Base-by-base conservation (phyloP, 2,113 vertebrate genomes). In the Malurus alboscapulatus region DNA sequence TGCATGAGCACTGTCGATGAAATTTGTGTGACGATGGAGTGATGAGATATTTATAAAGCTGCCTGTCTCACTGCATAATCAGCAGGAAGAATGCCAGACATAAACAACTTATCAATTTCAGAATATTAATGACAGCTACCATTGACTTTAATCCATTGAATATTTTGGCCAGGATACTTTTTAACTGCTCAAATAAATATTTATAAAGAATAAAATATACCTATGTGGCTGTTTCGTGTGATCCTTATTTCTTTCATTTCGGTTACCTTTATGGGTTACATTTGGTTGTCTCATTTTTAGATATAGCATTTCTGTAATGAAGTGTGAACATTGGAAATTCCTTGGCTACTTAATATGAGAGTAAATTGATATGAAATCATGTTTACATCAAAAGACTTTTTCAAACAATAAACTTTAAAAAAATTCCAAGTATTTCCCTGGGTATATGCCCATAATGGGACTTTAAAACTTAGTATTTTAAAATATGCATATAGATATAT, bases 1-100 rank as follows among this genome's bases (percentile, higher is more conserved):
- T 98, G 97, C 97, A 97, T 97, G 97, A 98, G 97, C 98, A 98
- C 96, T 98, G 98, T 98, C 98, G 97, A 98, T 95, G 97, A 98
- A 98, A 98, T 97, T 98, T 98, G 95, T 98, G 97, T 98, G 98
- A 98, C 98, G 97, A 98, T 97, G 97, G 96, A 98, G 98, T 97
- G 98, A 98, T 98, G 98, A 98, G 98, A 98, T 98, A 98, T 98
- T 98, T 98, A 98, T 98, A 98, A 97, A 97, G 96, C 96, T 92
- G 97, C 98, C 97, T 98, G 98, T 98, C 98, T 98, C 96, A 94
- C 97, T 98, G 98, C 97, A 98, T 98, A 98, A 98, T 96, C 97
- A 97, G 97, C 94, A 97, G 98, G 98, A 98, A 97, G 97, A 97
- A 98, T 97, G 97, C 98, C 98, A 98, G 97, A 97, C 96, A 88